Base-by-base conservation (phyloP, 2,113 vertebrate species). In the Oenanthe oenanthe region DNA sequence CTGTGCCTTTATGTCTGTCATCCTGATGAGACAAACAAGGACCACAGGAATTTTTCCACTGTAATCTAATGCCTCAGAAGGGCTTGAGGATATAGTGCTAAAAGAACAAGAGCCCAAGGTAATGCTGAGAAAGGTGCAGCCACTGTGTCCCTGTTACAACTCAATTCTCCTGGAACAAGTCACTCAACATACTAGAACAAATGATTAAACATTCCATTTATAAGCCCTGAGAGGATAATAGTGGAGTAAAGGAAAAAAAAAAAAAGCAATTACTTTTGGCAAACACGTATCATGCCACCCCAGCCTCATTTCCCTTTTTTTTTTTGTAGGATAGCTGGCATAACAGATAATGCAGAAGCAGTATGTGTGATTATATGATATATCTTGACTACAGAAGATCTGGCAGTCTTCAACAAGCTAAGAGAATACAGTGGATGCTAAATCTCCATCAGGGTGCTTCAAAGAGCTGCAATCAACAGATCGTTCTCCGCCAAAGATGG, bases 131-230 rank as follows among this genome's bases (percentile, higher is more conserved):
- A 75, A n/a, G 11, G 13, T 7, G 31, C 40, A 85, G 32, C 32
- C 50, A 54, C 48, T 3, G 1, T 2, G 0, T 43, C 20, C 61
- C 58, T 0, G 0, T 82, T 82, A 89, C 0, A 0, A 47, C 43
- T 66, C 78, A 51, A 25, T 47, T 85, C 75, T 90, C 29, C 54
- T 67, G 63, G 45, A 93, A 80, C n/a, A 85, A 85, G 47, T 83
- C 50, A 90, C 24, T 50, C 63, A 85, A 32, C 51, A 51, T 56
- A 77, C 60, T 67, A 83, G 68, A 91, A 90, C 1, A 9, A 89
- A 87, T 3, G 2, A 92, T 73, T 81, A 86, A 93, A 54, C 65
- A 67, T 51, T 32, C 48, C 34, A 51, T 88, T 88, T 88, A 40
- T 60, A 92, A 81, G 68, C 57, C 87, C 32, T 6, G 2, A 74